Base-by-base conservation (phyloP, 2,888 invertebrate genomes). In the Heteropelma amictum region DNA sequence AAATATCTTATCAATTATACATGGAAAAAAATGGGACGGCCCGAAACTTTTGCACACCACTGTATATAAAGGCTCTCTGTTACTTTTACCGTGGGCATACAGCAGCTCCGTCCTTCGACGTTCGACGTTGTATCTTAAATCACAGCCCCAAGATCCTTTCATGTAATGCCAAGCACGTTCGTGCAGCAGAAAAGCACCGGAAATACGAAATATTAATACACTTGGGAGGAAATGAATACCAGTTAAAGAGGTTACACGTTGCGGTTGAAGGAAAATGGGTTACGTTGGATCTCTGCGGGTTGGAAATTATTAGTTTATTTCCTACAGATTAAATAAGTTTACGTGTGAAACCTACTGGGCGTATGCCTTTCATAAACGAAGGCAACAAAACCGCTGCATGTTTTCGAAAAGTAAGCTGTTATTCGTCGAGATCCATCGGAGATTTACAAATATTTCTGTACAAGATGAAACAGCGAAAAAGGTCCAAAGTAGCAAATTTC, bases 201-300 rank as follows among this genome's bases (percentile, higher is more conserved):
- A 58, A 45, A 53, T 38, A 53, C 35, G 47, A 45, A 47, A 56
- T 65, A 61, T 65, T 65, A 61, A 70, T 70, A 64, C 35, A 56
- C 60, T 49, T 10, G 23, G 42, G 28, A 30, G 53, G 21, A 45
- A 33, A 23, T 54, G 54, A 65, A 54, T 54, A 33, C n/a, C 6
- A 12, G 65, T 33, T 65, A 28, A 53, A 38, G 28, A 33, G 54
- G 38, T 63, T 49, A 38, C 7, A 10, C 12, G 23, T 26, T 23
- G 17, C 17, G 12, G 23, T 63, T 38, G 17, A 14, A 26, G 35
- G 3, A 21, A n/a, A 33, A 33, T 5, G 3, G 19, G 10, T 3
- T 19, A 30, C 8, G 21, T 14, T 42, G 14, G 17, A 42, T 42
- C 4, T 42, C 28, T 28, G 3, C 26, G 26, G 42, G 26, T 17